phyloP scores from a whole-genome alignment of 2,113 vertebrate genomes.

The Uropsilus gracilis region DNA sequence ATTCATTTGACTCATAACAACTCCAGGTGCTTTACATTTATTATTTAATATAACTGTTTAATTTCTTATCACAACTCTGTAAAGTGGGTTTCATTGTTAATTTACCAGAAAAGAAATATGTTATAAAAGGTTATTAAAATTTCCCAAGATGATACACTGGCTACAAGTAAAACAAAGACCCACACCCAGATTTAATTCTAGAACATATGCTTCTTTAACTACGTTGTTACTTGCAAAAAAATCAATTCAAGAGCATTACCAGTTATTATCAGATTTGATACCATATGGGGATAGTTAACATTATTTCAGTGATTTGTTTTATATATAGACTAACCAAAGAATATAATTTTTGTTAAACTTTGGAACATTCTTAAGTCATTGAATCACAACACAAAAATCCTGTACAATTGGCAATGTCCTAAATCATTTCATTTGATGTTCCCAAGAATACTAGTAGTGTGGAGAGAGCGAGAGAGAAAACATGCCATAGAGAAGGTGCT shows the following conservation, averaged over 20 bases:
- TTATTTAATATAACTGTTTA: not conserved
- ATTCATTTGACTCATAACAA: not conserved
- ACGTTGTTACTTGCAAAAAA: not conserved
- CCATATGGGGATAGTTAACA: not conserved
- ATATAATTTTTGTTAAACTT: not conserved
- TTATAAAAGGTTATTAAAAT: not conserved
- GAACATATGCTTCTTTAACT: not conserved
- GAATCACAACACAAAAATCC: not conserved
- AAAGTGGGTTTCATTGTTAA: not conserved
- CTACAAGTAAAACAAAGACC: not conserved
- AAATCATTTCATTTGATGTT: conserved; percentile 15
- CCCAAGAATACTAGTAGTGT: not conserved
- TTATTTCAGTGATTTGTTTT: not conserved
- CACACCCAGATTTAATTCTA: not conserved
- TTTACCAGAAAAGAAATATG: conserved; percentile 19
- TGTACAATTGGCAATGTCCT: not conserved
- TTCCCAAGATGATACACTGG: not conserved
- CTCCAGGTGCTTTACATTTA: not conserved
- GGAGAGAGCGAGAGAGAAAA: not conserved
- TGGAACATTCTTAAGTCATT: not conserved
- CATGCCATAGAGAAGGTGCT: rapidly evolving
- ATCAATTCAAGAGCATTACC: not conserved
- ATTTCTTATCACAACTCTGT: not conserved
- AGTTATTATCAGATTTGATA: not conserved
- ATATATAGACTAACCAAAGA: conserved; percentile 11